Percentiles rank a stretch among this genome's conserved stretches.
phyloP scores from a whole-genome alignment of 2,113 vertebrate species.

The Lanius collurio region DNA sequence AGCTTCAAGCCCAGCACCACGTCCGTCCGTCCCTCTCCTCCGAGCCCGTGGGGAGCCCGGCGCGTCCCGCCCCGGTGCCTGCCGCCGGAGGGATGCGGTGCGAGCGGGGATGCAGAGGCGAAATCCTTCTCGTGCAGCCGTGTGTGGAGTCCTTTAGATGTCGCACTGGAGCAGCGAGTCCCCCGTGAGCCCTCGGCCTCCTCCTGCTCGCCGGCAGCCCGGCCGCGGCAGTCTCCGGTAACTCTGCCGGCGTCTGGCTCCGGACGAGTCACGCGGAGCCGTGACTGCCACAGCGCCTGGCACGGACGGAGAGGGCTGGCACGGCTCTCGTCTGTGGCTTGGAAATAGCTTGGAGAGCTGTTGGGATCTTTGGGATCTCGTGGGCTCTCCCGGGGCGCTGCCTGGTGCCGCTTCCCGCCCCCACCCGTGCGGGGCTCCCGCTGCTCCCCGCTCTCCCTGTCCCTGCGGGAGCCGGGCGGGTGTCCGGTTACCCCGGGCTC shows the following conservation, averaged over 20 bases:
- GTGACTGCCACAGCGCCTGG: not conserved
- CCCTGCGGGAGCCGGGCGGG: not conserved
- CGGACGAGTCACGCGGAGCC: not conserved
- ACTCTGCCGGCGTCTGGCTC: not conserved
- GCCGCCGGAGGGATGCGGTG: rapidly evolving
- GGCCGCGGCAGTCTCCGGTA: not conserved
- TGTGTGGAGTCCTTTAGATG: conserved; percentile 6
- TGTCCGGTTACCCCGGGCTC: not conserved
- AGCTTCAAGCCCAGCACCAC: not conserved
- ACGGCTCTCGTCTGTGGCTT: rapidly evolving
- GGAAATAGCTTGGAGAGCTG: not conserved
- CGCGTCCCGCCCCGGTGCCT: rapidly evolving
- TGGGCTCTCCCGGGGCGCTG: not conserved
- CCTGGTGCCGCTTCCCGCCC: rapidly evolving
- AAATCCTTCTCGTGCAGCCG: not conserved
- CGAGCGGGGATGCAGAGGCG: not conserved
- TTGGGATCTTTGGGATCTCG: not conserved
- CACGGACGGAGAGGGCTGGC: not conserved
- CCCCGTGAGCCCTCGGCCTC: not conserved
- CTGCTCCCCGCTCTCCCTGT: not conserved
- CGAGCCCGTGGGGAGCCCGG: not conserved
- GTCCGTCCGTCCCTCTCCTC: not conserved
- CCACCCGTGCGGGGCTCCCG: rapidly evolving
- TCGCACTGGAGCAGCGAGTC: not conserved
- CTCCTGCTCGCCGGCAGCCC: not conserved